A percentile compares a stretch with the other conserved stretches of the same genome.
These are phyloP conservation scores for Platerodrilus igneus DNA, from an alignment of 2,888 invertebrate species.

Conservation along the genomic window DNA sequence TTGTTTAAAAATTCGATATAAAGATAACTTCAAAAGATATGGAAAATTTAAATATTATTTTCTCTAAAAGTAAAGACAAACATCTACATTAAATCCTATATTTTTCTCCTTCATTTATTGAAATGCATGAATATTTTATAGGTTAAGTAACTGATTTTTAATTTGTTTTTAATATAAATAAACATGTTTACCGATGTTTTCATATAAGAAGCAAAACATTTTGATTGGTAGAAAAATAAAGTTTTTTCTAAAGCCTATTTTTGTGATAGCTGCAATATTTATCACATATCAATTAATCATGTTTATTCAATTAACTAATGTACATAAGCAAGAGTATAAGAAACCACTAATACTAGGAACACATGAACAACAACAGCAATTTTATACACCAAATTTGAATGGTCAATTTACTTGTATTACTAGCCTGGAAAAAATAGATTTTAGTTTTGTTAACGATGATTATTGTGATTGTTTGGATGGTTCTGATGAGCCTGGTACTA, in stretches of 20 bases:
- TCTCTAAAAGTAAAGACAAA: too few species aligned
- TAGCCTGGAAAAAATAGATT: constrained; percentile 51
- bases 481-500: constrained; percentile 78
- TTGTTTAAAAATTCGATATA: too few species aligned
- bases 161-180: neutral
- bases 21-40: too few species aligned
- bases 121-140: too few species aligned
- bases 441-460: constrained; percentile 69
- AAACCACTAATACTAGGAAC: constrained; percentile 46
- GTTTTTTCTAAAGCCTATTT: constrained; percentile 25
- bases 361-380: constrained; percentile 42
- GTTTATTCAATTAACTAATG: constrained; percentile 27
- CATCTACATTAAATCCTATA: too few species aligned
- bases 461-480: constrained; percentile 82
- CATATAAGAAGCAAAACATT: constrained; percentile 8
- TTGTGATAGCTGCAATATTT: constrained; percentile 24
- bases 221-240: constrained; percentile 23
- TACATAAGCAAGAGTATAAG: constrained; percentile 3
- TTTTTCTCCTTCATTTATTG: too few species aligned
- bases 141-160: neutral
- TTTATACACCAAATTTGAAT: constrained; percentile 46
- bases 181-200: constrained; percentile 12
- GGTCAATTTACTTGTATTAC: constrained; percentile 50
- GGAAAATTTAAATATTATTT: too few species aligned
- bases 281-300: constrained; percentile 31